Evolutionary conservation across 2,797 vertebrate genomes (phyloP).

Genomic region (Brachyalestes nurse): DNA sequence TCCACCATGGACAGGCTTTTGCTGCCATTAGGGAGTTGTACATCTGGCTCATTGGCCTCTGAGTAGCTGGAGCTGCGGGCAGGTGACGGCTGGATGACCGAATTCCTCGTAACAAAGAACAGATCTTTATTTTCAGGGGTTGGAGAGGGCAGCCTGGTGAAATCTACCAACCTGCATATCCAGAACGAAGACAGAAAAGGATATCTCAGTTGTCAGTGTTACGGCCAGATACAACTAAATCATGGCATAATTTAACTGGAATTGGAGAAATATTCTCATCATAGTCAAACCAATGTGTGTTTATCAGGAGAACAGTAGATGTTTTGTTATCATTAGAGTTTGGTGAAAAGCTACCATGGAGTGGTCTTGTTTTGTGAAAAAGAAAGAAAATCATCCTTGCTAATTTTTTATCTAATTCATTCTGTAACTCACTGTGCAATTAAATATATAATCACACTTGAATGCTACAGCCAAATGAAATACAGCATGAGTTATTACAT

Average conservation of each 20-base stretch:
- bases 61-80: slow-evolving; percentile 92
- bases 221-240: too few relatives aligned
- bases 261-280: too few relatives aligned
- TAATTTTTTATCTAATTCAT: too few relatives aligned
- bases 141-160: slow-evolving; percentile 96
- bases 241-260: too few relatives aligned
- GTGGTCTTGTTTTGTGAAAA: too few relatives aligned
- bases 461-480: too few relatives aligned
- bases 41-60: slow-evolving; percentile 90
- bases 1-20: slow-evolving; percentile 94
- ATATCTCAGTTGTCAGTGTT: slow-evolving; percentile 57
- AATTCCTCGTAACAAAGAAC: slow-evolving; percentile 87
- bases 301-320: too few relatives aligned
- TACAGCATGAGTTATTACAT: too few relatives aligned
- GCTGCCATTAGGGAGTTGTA: slow-evolving; percentile 85
- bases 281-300: too few relatives aligned
- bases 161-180: slow-evolving; percentile 90
- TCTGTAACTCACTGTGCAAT: not conserved
- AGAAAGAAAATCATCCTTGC: too few relatives aligned
- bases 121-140: slow-evolving; percentile 97
- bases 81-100: slow-evolving; percentile 84
- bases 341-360: too few relatives aligned
- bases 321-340: too few relatives aligned
- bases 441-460: not conserved
- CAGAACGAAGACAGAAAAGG: not conserved